A percentile compares a stretch with the other conserved stretches of the same genome.
Evolutionary conservation across 2,113 vertebrate genomes (phyloP).

Genomic region (Corvus moneduloides): DNA sequence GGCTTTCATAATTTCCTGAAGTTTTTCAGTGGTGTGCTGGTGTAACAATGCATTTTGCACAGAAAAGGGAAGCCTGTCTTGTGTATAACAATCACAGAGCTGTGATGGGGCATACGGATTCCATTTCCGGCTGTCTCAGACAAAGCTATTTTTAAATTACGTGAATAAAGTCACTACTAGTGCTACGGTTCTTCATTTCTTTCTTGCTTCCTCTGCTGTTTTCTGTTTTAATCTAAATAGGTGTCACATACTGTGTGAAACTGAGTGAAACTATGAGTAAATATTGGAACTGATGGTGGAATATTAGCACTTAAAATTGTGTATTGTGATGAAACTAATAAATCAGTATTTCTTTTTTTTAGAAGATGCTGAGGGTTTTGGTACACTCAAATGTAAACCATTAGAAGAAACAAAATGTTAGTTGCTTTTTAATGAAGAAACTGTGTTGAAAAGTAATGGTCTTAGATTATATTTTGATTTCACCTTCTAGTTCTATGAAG

Average conservation of each 20-base stretch:
- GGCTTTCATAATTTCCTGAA: neutral
- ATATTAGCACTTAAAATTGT: neutral
- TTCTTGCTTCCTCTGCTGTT: neutral
- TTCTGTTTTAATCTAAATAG: neutral
- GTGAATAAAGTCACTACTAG: neutral
- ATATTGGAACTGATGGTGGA: neutral
- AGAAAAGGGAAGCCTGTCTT: neutral
- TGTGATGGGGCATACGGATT: neutral
- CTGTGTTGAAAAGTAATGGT: neutral
- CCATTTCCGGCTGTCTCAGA: neutral
- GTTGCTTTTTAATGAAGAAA: neutral
- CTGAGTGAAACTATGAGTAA: neutral
- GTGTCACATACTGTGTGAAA: neutral
- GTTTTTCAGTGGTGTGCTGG: neutral
- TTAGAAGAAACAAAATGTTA: neutral
- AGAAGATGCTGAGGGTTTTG: neutral
- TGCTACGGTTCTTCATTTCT: neutral
- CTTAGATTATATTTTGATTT: neutral
- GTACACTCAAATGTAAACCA: neutral
- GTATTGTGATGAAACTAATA: too few species aligned
- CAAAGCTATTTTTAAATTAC: neutral
- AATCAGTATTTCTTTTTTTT: neutral
- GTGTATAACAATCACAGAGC: neutral
- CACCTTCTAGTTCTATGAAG: conserved; percentile 91
- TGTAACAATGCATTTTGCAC: neutral